These are phyloP conservation scores for Hydropsyche tenuis DNA, from an alignment of 1,140 invertebrate species.

Conservation along the genomic window DNA sequence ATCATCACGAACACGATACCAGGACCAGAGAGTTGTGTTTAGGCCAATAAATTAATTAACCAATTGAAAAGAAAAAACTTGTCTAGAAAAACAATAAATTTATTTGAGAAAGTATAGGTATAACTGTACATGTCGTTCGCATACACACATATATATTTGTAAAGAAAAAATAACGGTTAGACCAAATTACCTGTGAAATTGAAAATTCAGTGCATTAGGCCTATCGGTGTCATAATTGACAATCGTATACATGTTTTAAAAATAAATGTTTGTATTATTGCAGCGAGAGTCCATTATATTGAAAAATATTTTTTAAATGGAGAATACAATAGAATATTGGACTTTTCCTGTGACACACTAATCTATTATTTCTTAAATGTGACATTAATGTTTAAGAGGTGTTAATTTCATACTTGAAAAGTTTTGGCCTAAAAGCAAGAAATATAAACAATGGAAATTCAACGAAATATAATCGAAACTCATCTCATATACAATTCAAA, in stretches of 20 bases:
- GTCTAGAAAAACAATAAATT: constrained; percentile 15
- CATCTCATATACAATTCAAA: background rate
- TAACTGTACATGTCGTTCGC: constrained; percentile 26
- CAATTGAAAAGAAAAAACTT: background rate
- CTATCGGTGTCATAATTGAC: background rate
- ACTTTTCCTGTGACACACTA: no score
- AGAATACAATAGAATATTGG: no score
- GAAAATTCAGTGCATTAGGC: background rate
- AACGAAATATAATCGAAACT: constrained; percentile 21
- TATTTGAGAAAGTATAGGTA: constrained; percentile 14
- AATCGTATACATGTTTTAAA: no score
- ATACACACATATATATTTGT: background rate
- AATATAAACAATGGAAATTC: background rate
- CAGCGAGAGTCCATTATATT: no score
- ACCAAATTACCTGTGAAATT: constrained; percentile 12
- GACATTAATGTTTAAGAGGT: no score
- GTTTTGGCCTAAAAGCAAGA: background rate
- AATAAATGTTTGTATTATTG: no score
- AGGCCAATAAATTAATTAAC: constrained; percentile 52
- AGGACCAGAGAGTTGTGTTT: constrained; percentile 78
- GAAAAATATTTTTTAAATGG: no score
- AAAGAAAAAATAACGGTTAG: background rate
- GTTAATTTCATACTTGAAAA: no score
- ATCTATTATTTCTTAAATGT: no score
- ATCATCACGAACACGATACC: constrained; percentile 77